A percentile compares a stretch with the other conserved stretches of the same genome.
These are phyloP conservation scores for Toxotes chatareus DNA, from an alignment of 2,113 vertebrate genomes.

Conservation along the genomic window DNA sequence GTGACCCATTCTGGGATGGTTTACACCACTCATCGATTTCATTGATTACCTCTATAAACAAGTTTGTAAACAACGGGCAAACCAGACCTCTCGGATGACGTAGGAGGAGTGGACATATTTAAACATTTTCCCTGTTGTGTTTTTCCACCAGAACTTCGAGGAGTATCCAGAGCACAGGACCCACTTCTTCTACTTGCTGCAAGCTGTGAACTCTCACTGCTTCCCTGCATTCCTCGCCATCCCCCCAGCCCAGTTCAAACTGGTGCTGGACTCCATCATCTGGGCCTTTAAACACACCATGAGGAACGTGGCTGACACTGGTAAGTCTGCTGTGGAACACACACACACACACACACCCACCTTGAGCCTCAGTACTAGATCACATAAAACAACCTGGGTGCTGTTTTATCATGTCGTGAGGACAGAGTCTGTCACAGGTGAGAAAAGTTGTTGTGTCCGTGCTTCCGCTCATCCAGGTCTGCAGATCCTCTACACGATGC, in stretches of 20 bases:
- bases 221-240: conserved; percentile 99
- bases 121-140: background rate
- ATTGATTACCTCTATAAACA: too few species aligned
- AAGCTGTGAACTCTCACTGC: conserved; percentile 99
- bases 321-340: conserved; percentile 77
- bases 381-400: too few species aligned
- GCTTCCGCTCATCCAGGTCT: conserved; percentile 84
- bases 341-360: background rate
- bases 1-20: background rate
- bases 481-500: conserved; percentile 96
- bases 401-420: too few species aligned
- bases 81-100: background rate
- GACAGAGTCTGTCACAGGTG: too few species aligned
- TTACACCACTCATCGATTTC: too few species aligned
- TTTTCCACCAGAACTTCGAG: conserved; percentile 91
- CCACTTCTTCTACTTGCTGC: conserved; percentile 98
- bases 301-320: conserved; percentile 99
- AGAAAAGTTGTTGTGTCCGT: background rate
- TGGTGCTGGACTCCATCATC: conserved; percentile 99
- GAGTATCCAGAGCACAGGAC: conserved; percentile 98
- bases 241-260: conserved; percentile 98
- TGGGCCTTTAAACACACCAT: conserved; percentile 99
- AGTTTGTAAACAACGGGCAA: too few species aligned
- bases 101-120: background rate
- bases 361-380: background rate